Evolutionary conservation across 2,113 vertebrate genomes (phyloP), one percentile per base, ranked within the genome.

Genomic region (Daubentonia madagascariensis): DNA sequence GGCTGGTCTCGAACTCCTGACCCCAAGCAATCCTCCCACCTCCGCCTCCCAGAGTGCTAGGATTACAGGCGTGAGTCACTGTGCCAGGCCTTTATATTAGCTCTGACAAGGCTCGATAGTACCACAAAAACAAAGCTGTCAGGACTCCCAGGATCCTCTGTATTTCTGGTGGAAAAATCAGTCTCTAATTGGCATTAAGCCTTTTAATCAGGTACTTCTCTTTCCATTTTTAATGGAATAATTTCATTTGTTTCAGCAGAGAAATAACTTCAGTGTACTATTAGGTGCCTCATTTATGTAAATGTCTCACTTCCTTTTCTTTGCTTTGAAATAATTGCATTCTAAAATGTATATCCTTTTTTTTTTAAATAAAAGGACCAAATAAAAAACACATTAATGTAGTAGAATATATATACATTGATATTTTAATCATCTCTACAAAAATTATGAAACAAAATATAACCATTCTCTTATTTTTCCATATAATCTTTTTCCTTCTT

Each of bases 171-270:
- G 43, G 93, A 96, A 98, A 76, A n/a, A 59, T 92, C 90, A 86
- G 25, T 67, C n/a, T 96, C 61, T 85, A 80, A 43, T 68, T 57
- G 94, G 28, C 43, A 92, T 85, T 80, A 37, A 95, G 13, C 22
- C 61, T 95, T 86, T 79, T 20, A 1, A 18, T 81, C 25, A 35
- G 50, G 50, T 94, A 40, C 75, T n/a, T 43, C 20, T 92, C 6
- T 52, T 92, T 37, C 16, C 35, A 76, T 14, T 37, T 94, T 61
- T 45, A 89, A 93, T 75, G 52, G 11, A 83, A 90, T 73, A 76
- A 89, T 67, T 63, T 68, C 48, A 81, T 80, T 93, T 98, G 75
- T 93, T 93, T 92, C 59, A 90, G 57, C 32, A 89, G 52, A 97
- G 50, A 96, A 97, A 81, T 73, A 76, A 85, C 20, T 91, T 91